phyloP scores from a whole-genome alignment of 2,113 vertebrate species.

The Haemorhous mexicanus region DNA sequence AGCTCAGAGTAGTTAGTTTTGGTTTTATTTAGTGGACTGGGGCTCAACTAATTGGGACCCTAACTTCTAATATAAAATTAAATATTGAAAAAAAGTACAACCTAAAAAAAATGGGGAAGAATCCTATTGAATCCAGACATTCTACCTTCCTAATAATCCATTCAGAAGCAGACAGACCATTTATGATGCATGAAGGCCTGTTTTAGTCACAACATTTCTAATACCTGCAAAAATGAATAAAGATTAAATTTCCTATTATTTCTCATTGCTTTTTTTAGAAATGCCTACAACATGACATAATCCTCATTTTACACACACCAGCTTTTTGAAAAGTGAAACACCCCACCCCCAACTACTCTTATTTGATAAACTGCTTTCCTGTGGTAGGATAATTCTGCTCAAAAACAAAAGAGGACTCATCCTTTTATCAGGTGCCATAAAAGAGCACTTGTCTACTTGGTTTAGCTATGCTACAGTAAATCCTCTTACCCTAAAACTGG shows the following conservation, averaged over 20 bases:
- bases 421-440: not conserved
- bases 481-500: constrained; percentile 34
- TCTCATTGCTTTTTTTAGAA: not conserved
- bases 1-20: not conserved
- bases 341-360: not conserved
- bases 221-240: not conserved
- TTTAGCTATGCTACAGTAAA: constrained; percentile 38
- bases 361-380: constrained; percentile 18
- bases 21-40: not conserved
- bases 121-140: not conserved
- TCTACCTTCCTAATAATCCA: not conserved
- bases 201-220: not conserved
- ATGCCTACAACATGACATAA: not conserved
- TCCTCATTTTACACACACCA: not conserved
- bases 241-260: not conserved
- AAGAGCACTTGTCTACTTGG: not conserved
- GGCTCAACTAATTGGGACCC: not conserved
- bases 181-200: not conserved
- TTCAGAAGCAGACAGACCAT: not conserved
- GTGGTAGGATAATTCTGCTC: not conserved
- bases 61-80: not conserved
- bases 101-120: not conserved
- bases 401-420: constrained; percentile 17
- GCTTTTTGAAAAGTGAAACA: not conserved
- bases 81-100: not conserved